phyloP scores from a whole-genome alignment of 2,888 invertebrate species.

The Agrochola litura region DNA sequence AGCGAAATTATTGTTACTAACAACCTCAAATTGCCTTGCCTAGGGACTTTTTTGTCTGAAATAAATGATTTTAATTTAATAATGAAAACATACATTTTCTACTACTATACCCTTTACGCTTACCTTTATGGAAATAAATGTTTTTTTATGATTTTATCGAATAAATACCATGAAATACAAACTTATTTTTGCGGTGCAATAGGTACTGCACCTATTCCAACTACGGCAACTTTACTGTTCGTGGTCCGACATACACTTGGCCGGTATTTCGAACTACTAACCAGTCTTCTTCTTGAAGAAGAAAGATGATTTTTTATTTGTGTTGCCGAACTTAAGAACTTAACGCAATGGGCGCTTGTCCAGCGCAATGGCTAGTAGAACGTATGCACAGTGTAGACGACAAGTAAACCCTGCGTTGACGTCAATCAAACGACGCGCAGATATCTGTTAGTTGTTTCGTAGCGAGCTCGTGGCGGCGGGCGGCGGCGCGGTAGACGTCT shows the following conservation, averaged over 20 bases:
- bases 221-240: background rate
- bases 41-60: too few species aligned
- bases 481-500: background rate
- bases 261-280: background rate
- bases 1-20: too few species aligned
- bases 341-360: background rate
- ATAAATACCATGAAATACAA: too few species aligned
- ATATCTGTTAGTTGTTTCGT: background rate
- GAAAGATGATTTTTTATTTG: background rate
- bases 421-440: background rate
- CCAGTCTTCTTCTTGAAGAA: background rate
- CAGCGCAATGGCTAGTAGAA: background rate
- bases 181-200: background rate
- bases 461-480: background rate
- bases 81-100: background rate
- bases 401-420: conserved; percentile 2
- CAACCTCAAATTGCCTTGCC: too few species aligned
- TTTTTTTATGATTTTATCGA: background rate
- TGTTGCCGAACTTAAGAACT: background rate
- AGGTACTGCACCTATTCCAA: background rate
- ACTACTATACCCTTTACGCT: background rate
- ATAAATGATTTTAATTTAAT: too few species aligned
- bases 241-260: background rate
- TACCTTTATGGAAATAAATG: background rate
- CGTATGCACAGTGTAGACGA: background rate